phyloP scores from a whole-genome alignment of 1,140 invertebrate genomes.

The Drosophila serrata region DNA sequence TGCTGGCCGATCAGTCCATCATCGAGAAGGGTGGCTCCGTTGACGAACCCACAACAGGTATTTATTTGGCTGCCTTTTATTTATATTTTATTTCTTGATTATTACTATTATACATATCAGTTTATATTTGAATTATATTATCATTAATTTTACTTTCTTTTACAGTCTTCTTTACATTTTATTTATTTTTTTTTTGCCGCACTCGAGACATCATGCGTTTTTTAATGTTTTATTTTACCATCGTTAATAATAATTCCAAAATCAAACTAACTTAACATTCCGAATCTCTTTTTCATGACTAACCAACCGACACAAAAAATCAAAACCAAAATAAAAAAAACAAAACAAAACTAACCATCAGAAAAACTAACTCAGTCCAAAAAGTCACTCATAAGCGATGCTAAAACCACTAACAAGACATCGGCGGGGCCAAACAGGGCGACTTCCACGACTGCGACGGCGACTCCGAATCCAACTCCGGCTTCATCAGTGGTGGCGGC shows the following conservation, averaged over 20 bases:
- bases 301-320: conserved; percentile 37
- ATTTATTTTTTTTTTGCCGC: conserved; percentile 26
- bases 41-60: conserved; percentile 64
- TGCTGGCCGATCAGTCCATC: conserved; percentile 82
- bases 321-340: conserved; percentile 21
- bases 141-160: conserved; percentile 68
- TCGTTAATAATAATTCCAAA: conserved; percentile 8
- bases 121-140: conserved; percentile 24
- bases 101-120: conserved; percentile 6
- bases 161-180: conserved; percentile 66
- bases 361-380: conserved; percentile 76
- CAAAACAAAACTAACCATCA: conserved; percentile 44
- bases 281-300: conserved; percentile 63
- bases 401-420: conserved; percentile 72
- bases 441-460: conserved; percentile 21
- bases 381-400: conserved; percentile 59
- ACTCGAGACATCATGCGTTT: conserved; percentile 39
- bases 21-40: conserved; percentile 53
- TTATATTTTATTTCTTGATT: conserved; percentile 8
- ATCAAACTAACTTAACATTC: conserved; percentile 58
- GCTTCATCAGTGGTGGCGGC: conserved; percentile 16
- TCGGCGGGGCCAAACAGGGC: conserved; percentile 33
- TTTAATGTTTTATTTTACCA: conserved; percentile 12
- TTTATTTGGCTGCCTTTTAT: conserved; percentile 24
- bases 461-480: background rate